A percentile compares a stretch with the other conserved stretches of the same genome.
Evolutionary conservation across 2,113 vertebrate genomes (phyloP).

Genomic region (Microcebus murinus): DNA sequence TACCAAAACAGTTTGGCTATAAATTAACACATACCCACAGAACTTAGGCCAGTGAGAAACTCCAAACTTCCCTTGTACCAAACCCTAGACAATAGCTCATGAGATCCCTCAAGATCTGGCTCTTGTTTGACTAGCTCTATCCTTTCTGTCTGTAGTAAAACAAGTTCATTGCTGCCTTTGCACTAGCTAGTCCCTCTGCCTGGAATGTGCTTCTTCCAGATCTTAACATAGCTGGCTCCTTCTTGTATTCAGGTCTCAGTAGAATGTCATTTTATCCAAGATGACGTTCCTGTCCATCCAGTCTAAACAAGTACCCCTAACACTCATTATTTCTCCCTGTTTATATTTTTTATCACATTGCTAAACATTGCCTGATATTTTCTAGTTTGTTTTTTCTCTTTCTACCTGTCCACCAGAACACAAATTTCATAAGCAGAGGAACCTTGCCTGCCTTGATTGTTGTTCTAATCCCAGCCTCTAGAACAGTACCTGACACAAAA

Average conservation of each 20-base stretch:
- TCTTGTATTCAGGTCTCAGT: background rate
- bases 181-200: background rate
- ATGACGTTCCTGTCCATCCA: background rate
- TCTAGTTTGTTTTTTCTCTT: constrained; percentile 1
- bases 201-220: background rate
- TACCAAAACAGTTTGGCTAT: background rate
- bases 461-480: background rate
- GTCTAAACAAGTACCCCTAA: background rate
- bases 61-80: background rate
- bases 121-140: background rate
- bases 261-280: constrained; percentile 26
- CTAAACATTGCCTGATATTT: background rate
- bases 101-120: background rate
- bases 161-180: background rate
- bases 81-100: background rate
- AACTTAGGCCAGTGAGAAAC: background rate
- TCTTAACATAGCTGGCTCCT: background rate
- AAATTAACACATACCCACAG: background rate
- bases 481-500: background rate
- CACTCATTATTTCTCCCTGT: background rate
- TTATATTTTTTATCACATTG: background rate
- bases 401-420: background rate
- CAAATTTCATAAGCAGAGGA: background rate
- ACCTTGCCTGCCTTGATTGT: background rate
- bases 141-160: background rate